Base-by-base conservation (phyloP, 1,140 invertebrate genomes). In the Drosophila varians region DNA sequence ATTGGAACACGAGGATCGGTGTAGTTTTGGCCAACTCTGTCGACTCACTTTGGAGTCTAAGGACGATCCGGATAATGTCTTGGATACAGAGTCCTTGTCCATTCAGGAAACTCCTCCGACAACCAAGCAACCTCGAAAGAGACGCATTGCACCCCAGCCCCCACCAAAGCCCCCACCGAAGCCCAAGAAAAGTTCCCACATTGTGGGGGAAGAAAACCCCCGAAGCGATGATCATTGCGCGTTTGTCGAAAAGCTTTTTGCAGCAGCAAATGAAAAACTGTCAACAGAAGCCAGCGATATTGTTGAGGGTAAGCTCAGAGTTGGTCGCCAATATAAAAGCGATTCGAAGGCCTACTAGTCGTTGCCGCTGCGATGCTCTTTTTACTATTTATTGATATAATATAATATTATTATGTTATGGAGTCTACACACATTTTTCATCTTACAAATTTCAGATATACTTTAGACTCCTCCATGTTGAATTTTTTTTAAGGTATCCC, bases 241-340 rank as follows among this genome's bases (percentile, higher is more conserved):
- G 36, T 75, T 75, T 19, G 61, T 75, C 46, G 72, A 75, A 26
- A 42, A 57, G 40, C 52, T 74, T 34, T 74, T 74, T 57, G n/a
- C 28, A 14, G 40, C 16, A 19, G 45, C 68, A 21, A 34, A 16
- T 31, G 38, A 26, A 14, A 5, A 69, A 49, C 3, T 43, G 34
- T 2, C 26, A 34, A 18, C 21, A 9, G 38, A 42, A 3, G 8
- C 38, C 18, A 18, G n/a, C 8, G 9, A 42, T 18, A 42, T 19
- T 42, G 45, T 43, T 23, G 45, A 26, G 64, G 66, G 64, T 69
- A 71, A 71, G 64, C 66, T 57, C 53, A 19, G 34, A 7, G 11
- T 38, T n/a, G 7, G 16, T 18, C 14, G 19, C 16, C 38, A 36
- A 48, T 47, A 11, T 12, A 46, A 16, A 21, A 8, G 26, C 21